A percentile compares a stretch with the other conserved stretches of the same genome.
Evolutionary conservation across 2,113 vertebrate species (phyloP).

Genomic region (Laterallus jamaicensis): DNA sequence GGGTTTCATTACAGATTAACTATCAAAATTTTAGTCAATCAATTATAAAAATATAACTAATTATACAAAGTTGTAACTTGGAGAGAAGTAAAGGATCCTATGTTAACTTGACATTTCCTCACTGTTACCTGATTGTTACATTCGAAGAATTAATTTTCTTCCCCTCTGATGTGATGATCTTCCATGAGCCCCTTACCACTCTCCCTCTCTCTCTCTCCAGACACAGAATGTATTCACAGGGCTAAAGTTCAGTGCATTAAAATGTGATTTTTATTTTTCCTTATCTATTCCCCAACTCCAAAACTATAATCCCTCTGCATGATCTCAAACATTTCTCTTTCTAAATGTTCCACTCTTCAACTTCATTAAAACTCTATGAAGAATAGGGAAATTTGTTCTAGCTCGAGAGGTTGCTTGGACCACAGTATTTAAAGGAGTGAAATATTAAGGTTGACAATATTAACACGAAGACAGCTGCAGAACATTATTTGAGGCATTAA

Average conservation of each 20-base stretch:
- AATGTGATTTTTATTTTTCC: background rate
- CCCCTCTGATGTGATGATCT: background rate
- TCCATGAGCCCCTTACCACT: background rate
- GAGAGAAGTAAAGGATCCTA: background rate
- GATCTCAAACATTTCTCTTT: background rate
- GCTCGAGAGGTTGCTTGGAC: background rate
- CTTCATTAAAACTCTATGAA: background rate
- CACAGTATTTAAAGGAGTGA: background rate
- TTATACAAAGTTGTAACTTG: background rate
- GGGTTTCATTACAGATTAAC: background rate
- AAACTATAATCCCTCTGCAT: background rate
- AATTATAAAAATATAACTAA: background rate
- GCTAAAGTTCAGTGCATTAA: background rate
- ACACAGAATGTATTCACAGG: background rate
- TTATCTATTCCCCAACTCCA: fast-evolving
- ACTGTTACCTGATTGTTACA: background rate
- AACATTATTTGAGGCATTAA: conserved; percentile 33
- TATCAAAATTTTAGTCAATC: background rate
- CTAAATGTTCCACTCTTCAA: background rate
- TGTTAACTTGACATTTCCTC: background rate
- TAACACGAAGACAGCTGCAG: background rate
- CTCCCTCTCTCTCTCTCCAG: too few relatives aligned
- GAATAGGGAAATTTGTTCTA: background rate
- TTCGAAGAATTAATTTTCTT: background rate
- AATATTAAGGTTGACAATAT: conserved; percentile 15